These are phyloP conservation scores for Drosophila neocordata DNA, from an alignment of 1,140 invertebrate genomes.

Conservation along the genomic window DNA sequence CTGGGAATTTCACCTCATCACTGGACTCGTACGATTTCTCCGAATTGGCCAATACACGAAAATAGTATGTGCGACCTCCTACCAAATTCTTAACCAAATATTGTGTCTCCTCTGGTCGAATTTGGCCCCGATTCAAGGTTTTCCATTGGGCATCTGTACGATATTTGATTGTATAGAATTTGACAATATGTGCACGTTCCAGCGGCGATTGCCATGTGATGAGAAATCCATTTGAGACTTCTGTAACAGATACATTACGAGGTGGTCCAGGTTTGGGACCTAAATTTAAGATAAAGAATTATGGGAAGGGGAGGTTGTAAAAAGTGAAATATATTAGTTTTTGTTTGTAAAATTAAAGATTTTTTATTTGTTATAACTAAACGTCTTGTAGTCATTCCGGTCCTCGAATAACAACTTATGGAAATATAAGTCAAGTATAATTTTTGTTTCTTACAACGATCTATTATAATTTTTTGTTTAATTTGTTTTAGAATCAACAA, in stretches of 20 bases:
- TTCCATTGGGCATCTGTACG: constrained; percentile 94
- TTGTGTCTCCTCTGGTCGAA: constrained; percentile 93
- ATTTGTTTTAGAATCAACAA: too few species aligned
- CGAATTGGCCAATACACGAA: constrained; percentile 94
- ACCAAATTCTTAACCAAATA: constrained; percentile 96
- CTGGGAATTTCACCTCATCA: constrained; percentile 92
- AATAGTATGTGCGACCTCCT: constrained; percentile 94
- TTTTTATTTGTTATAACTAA: not conserved
- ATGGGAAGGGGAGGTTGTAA: not conserved
- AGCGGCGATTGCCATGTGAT: constrained; percentile 94
- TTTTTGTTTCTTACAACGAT: too few species aligned
- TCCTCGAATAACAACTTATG: not conserved
- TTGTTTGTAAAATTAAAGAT: not conserved
- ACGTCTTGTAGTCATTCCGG: constrained; percentile 12
- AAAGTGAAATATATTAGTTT: constrained; percentile 33
- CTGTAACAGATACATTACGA: constrained; percentile 93
- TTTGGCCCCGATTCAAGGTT: constrained; percentile 92
- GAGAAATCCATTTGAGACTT: constrained; percentile 92
- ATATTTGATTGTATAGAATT: constrained; percentile 96
- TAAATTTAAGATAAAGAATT: constrained; percentile 73
- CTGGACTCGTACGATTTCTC: constrained; percentile 91
- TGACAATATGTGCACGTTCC: constrained; percentile 90
- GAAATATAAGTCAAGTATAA: too few species aligned
- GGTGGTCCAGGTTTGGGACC: constrained; percentile 95
- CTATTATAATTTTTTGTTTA: too few species aligned